Base-by-base conservation (phyloP, 2,888 invertebrate species). In the Tetramorium bicarinatum region DNA sequence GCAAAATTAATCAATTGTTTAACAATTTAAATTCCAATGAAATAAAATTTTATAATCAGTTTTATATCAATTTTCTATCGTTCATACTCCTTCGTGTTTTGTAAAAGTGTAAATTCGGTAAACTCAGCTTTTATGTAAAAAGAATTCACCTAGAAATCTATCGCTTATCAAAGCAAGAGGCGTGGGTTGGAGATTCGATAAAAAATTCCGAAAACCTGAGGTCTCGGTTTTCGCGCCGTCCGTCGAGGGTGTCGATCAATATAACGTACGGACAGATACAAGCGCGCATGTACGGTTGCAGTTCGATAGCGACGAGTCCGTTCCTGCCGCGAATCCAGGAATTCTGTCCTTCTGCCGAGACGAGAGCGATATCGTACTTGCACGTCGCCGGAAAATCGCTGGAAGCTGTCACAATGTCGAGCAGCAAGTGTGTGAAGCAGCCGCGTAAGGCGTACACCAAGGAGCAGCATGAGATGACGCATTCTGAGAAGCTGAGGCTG, bases 381-480 rank as follows among this genome's bases (percentile, higher is more conserved):
- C 18, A 59, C 18, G 1, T 18, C 15, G 21, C 21, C 25, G n/a
- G 25, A 77, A 67, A 38, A 21, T 41, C 18, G 9, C 13, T 13
- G 18, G 18, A 72, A 49, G 9, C 44, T 34, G 18, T 75, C 59
- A 90, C 54, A 82, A 94, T 94, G 94, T 93, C 94, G 77, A 90
- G 91, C 49, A 94, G 88, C 79, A 94, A 94, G 88, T 94, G 94
- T 62, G 90, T 93, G 15, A 94, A 94, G 75, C 91, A 93, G n/a
- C 91, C 93, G 8, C 92, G 93, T 9, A 95, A 94, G 67, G 89
- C 90, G 29, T 92, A 93, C 64, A 85, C 89, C 21, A 95, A 95
- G 88, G 95, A 95, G 59, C 94, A 94, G 1, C 93, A 94, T 64
- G 95, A 95, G 80, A 95, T 95, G 95, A 93, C 92, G 62, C 94